Conservation (phyloP, 2,797 vertebrate species). For the Cirrhinus mrigala region DNA sequence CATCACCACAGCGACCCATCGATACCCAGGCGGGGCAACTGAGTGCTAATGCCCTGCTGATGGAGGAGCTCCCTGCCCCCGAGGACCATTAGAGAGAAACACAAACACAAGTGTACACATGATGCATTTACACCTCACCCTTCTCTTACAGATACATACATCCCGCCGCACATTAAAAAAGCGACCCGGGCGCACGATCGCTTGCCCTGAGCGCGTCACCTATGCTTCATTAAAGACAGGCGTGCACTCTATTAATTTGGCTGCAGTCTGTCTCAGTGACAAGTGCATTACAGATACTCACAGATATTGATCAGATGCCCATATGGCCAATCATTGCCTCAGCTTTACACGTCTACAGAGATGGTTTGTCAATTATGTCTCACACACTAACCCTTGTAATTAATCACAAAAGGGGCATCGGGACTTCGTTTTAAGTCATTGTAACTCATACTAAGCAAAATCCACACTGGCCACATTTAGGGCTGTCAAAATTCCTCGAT, state of each 20-base stretch:
- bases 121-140: slow-evolving; percentile 43
- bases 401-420: background rate
- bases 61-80: slow-evolving; percentile 91
- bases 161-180: slow-evolving; percentile 38
- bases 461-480: background rate
- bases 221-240: slow-evolving; percentile 14
- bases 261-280: slow-evolving; percentile 33
- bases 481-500: background rate
- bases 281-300: slow-evolving; percentile 48
- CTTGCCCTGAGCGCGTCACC: slow-evolving; percentile 20
- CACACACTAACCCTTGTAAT: slow-evolving; percentile 10
- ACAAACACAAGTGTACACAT: slow-evolving; percentile 28
- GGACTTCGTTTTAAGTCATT: background rate
- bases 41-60: slow-evolving; percentile 93
- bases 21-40: slow-evolving; percentile 88
- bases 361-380: slow-evolving; percentile 20
- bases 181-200: slow-evolving; percentile 40
- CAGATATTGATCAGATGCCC: slow-evolving; percentile 48
- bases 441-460: background rate
- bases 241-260: slow-evolving; percentile 14
- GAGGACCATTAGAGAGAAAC: slow-evolving; percentile 89
- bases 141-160: slow-evolving; percentile 49
- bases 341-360: slow-evolving; percentile 21
- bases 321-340: slow-evolving; percentile 32
- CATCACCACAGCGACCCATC: slow-evolving; percentile 88